Conservation (phyloP, 2,797 vertebrate species). For the Brachymystax lenok region DNA sequence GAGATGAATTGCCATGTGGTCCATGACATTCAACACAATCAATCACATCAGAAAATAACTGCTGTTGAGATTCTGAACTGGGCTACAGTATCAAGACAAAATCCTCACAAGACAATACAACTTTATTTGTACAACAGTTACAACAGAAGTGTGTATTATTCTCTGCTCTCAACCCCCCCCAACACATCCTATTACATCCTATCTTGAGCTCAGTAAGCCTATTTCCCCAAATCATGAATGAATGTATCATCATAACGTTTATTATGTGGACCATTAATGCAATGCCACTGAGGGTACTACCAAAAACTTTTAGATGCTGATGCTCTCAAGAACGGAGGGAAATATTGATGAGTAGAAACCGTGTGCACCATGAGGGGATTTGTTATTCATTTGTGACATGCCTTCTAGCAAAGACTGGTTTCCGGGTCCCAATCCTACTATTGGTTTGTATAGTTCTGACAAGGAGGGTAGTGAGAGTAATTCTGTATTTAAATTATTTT, state of each 20-base stretch:
- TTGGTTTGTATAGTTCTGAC: too few relatives aligned
- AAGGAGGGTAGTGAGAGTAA: neutral
- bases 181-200: neutral
- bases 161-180: neutral
- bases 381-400: conserved; percentile 1
- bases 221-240: conserved; percentile 24
- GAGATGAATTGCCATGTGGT: neutral
- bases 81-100: neutral
- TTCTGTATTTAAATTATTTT: too few relatives aligned
- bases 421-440: neutral
- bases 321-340: conserved; percentile 16
- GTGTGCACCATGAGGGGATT: conserved; percentile 7
- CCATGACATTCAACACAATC: neutral
- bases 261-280: conserved; percentile 22
- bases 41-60: neutral
- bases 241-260: conserved; percentile 18
- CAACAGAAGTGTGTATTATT: neutral
- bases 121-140: neutral
- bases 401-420: conserved; percentile 5
- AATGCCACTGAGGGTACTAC: conserved; percentile 4
- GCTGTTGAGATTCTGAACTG: neutral
- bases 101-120: neutral
- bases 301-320: conserved; percentile 22
- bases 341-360: conserved; percentile 25
- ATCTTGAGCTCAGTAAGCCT: too few relatives aligned